Evolutionary conservation across 1,140 invertebrate genomes (phyloP).

Genomic region (Nymphalis io): DNA sequence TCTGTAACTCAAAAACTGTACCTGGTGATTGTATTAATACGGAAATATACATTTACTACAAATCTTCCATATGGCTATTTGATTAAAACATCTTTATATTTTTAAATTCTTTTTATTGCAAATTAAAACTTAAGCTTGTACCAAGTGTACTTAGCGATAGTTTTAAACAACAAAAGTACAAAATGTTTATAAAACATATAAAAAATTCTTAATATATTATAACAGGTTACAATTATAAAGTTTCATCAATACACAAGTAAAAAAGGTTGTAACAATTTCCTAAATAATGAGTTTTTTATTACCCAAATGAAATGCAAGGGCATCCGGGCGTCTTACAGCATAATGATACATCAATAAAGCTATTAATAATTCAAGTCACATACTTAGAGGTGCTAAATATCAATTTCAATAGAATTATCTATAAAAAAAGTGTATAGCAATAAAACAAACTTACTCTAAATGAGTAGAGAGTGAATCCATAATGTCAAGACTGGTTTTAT

Average conservation of each 20-base stretch:
- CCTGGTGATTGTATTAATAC: constrained; percentile 78
- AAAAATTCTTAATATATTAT: constrained; percentile 26
- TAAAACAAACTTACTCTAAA: not conserved
- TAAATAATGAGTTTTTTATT: not conserved
- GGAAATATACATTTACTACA: constrained; percentile 79
- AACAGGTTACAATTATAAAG: constrained; percentile 13
- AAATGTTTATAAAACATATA: constrained; percentile 41
- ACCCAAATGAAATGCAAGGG: not conserved
- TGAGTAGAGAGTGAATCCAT: not conserved
- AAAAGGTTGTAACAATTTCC: not conserved
- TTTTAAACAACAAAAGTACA: constrained; percentile 31
- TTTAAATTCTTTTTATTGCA: constrained; percentile 73
- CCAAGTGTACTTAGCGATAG: constrained; percentile 37
- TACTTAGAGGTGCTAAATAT: not conserved
- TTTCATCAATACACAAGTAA: constrained; percentile 7
- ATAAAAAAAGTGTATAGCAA: not conserved
- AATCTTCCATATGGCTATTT: constrained; percentile 72
- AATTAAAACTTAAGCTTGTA: constrained; percentile 65
- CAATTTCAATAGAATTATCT: not conserved
- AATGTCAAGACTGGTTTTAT: no score
- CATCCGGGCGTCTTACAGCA: not conserved
- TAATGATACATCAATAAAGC: constrained; percentile 3
- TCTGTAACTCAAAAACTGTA: constrained; percentile 75
- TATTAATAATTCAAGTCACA: not conserved
- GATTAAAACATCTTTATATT: constrained; percentile 53